Conservation (phyloP, 2,113 vertebrate species). For the human region GRCh38 chr12:71746001-71746500, state of each 20-base stretch:
- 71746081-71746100: background rate
- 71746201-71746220: background rate
- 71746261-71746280: background rate
- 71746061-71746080: no score
- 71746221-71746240: background rate
- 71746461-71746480: no score
- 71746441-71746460: no score
- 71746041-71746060: no score
- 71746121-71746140: background rate
- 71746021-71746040: no score
- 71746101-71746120: background rate
- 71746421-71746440: no score
- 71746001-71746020: no score
- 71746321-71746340: background rate
- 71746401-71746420: background rate
- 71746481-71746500: no score
- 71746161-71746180: conserved; percentile 39
- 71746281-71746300: background rate
- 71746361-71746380: background rate
- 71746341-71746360: background rate
- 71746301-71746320: background rate
- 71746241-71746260: background rate
- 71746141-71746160: background rate
- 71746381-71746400: background rate
- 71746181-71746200: background rate